These are phyloP conservation scores for Poeciliopsis retropinna DNA, from an alignment of 2,113 vertebrate species.

Conservation along the genomic window DNA sequence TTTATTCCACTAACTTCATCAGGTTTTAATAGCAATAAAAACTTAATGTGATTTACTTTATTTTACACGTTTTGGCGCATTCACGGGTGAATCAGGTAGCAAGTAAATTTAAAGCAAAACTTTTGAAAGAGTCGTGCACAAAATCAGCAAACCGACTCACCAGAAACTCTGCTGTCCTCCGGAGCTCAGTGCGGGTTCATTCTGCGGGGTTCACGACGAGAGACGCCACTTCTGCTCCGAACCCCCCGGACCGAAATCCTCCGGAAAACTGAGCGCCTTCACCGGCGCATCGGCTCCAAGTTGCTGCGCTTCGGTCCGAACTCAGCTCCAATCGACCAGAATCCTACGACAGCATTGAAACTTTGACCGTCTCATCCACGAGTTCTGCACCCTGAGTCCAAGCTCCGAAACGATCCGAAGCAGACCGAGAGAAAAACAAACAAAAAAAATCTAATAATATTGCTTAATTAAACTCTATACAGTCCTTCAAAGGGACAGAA, in stretches of 20 bases:
- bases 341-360: slow-evolving; percentile 19
- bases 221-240: slow-evolving; percentile 29
- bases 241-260: slow-evolving; percentile 19
- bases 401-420: neutral
- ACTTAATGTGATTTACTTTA: too few species aligned
- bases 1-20: neutral
- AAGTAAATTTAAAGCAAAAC: slow-evolving; percentile 21
- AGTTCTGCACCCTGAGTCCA: slow-evolving; percentile 1
- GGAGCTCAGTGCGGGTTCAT: slow-evolving; percentile 9
- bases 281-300: slow-evolving; percentile 29
- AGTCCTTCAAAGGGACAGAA: neutral
- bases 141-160: slow-evolving; percentile 34
- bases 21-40: neutral
- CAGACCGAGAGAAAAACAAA: neutral
- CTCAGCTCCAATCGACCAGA: slow-evolving; percentile 13
- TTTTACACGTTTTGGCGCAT: neutral
- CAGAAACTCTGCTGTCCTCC: neutral
- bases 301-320: slow-evolving; percentile 29
- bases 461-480: neutral
- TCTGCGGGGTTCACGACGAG: slow-evolving; percentile 25
- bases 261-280: neutral
- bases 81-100: neutral
- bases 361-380: slow-evolving; percentile 32
- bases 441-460: neutral
- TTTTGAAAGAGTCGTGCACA: slow-evolving; percentile 2